Conservation (phyloP, 2,888 invertebrate genomes). For the Operophtera brumata region DNA sequence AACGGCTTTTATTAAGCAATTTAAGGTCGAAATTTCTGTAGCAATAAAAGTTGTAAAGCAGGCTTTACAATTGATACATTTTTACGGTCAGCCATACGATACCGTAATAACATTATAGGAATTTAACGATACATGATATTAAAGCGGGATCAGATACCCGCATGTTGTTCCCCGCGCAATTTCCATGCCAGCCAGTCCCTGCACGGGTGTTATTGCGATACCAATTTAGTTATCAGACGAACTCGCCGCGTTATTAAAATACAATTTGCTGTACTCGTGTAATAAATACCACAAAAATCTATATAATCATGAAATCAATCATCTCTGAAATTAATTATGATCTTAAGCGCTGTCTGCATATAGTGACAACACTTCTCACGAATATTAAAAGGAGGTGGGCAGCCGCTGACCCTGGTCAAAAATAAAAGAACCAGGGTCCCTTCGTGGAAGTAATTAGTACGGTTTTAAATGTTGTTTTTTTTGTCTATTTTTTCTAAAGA, state of each 20-base stretch:
- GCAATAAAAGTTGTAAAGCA: constrained; percentile 16
- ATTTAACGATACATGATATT: constrained; percentile 48
- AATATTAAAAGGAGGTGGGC: too few relatives aligned
- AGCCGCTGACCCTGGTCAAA: too few relatives aligned
- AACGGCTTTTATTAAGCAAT: background rate
- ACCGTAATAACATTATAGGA: constrained; percentile 39
- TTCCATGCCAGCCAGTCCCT: constrained; percentile 29
- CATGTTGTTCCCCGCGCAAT: constrained; percentile 53
- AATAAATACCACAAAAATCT: constrained; percentile 30
- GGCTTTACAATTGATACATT: constrained; percentile 23
- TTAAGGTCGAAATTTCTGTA: constrained; percentile 2
- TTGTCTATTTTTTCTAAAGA: too few relatives aligned
- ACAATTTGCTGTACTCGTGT: constrained; percentile 41
- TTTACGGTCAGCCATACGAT: constrained; percentile 29
- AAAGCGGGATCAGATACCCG: constrained; percentile 43
- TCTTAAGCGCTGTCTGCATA: too few relatives aligned
- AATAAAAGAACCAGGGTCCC: too few relatives aligned
- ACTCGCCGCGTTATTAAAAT: constrained; percentile 58
- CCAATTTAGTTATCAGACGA: constrained; percentile 61
- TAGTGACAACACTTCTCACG: too few relatives aligned
- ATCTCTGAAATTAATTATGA: too few relatives aligned
- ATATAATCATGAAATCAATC: too few relatives aligned
- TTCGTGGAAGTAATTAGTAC: too few relatives aligned
- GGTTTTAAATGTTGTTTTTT: too few relatives aligned
- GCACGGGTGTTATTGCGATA: constrained; percentile 53